Evolutionary conservation across 2,888 invertebrate species (phyloP).

Genomic region (Subacronicta megacephala): DNA sequence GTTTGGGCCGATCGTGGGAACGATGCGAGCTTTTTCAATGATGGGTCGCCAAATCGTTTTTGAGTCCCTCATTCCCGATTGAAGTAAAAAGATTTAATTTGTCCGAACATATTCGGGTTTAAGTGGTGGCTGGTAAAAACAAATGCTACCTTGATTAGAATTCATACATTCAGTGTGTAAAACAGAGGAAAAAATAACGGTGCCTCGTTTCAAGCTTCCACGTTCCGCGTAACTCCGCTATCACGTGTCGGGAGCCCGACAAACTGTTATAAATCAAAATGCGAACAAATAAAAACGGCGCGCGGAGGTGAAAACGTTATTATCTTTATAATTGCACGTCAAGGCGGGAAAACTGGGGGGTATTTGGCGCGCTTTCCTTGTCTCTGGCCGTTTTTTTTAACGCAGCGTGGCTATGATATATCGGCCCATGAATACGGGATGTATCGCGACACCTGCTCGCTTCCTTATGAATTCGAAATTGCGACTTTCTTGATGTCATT

Average conservation of each 20-base stretch:
- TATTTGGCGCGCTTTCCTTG: constrained; percentile 70
- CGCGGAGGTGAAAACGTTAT: constrained; percentile 87
- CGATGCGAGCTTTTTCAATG: constrained; percentile 66
- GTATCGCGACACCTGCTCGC: constrained; percentile 83
- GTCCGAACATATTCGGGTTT: constrained; percentile 38
- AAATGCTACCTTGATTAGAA: constrained; percentile 46
- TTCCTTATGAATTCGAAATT: constrained; percentile 85
- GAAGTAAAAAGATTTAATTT: constrained; percentile 57
- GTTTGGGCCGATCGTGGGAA: constrained; percentile 77
- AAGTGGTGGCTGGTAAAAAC: constrained; percentile 47
- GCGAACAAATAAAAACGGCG: constrained; percentile 85
- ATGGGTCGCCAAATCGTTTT: constrained; percentile 54
- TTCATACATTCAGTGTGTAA: constrained; percentile 45
- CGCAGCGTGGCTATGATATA: constrained; percentile 81
- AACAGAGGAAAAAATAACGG: constrained; percentile 50
- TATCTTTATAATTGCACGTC: constrained; percentile 90
- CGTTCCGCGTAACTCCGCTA: constrained; percentile 54
- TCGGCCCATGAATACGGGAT: constrained; percentile 88
- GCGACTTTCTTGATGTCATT: constrained; percentile 77
- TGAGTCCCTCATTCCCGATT: constrained; percentile 59
- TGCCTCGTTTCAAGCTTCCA: constrained; percentile 47
- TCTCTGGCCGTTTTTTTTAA: constrained; percentile 71
- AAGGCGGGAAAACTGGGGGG: constrained; percentile 78
- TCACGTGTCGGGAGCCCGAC: constrained; percentile 65
- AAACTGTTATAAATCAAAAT: constrained; percentile 86